These are phyloP conservation scores for Cirrhinus molitorella DNA, from an alignment of 2,797 vertebrate species.

Conservation along the genomic window DNA sequence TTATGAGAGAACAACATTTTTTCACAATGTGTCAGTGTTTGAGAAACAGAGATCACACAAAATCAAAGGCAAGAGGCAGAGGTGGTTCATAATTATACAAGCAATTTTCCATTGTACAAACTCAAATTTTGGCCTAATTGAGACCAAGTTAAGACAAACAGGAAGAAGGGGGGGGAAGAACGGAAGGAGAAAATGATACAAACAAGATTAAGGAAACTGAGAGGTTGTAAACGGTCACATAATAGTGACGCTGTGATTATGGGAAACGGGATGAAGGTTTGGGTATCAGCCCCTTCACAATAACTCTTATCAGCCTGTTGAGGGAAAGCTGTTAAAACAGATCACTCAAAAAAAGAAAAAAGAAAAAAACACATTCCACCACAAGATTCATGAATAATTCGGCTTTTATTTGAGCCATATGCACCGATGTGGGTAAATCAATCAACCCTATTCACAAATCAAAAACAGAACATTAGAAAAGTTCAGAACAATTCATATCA, in stretches of 20 bases:
- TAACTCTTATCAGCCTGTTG: conserved; percentile 42
- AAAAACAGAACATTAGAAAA: conserved; percentile 48
- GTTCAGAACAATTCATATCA: conserved; percentile 45
- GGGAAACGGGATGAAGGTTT: conserved; percentile 19
- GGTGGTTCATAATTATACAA: neutral
- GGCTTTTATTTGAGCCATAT: conserved; percentile 55
- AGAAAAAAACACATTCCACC: neutral
- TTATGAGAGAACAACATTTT: neutral
- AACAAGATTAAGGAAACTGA: conserved; percentile 39
- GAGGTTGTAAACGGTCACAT: neutral
- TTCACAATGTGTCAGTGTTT: conserved; percentile 60
- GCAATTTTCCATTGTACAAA: neutral
- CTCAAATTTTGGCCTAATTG: neutral
- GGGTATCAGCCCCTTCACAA: conserved; percentile 7
- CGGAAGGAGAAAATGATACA: neutral
- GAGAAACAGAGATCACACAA: conserved; percentile 14
- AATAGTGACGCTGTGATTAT: conserved; percentile 22
- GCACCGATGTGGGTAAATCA: conserved; percentile 39
- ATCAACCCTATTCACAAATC: conserved; percentile 38
- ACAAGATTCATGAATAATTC: conserved; percentile 26
- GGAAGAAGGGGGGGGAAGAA: neutral
- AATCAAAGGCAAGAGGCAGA: neutral
- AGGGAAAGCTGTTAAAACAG: conserved; percentile 21
- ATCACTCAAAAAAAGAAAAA: neutral
- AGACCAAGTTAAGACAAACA: neutral